Evolutionary conservation across 2,888 invertebrate species (phyloP).

Genomic region (Iselma pallidipennis): DNA sequence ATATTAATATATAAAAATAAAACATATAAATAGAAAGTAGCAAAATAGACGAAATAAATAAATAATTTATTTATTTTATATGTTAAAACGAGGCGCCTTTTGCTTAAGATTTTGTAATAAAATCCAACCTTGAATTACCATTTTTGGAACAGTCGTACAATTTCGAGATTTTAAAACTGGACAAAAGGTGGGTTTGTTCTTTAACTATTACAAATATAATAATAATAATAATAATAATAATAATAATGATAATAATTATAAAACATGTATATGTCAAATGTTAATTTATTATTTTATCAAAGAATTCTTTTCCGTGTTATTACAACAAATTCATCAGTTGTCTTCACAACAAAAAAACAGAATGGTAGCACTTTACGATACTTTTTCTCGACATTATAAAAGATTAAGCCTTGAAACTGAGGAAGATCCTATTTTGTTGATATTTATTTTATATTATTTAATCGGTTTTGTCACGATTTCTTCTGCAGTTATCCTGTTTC

Average conservation of each 20-base stretch:
- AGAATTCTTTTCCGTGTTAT: background rate
- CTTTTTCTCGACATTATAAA: background rate
- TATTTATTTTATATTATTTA: background rate
- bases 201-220: slow-evolving; percentile 1
- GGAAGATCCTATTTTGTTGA: background rate
- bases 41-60: background rate
- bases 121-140: slow-evolving; percentile 19
- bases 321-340: too few species aligned
- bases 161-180: background rate
- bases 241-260: background rate
- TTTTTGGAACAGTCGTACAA: slow-evolving; percentile 16
- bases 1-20: background rate
- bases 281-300: background rate
- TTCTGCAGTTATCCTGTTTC: background rate
- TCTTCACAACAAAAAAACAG: too few species aligned
- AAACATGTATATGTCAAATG: background rate
- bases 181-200: slow-evolving; percentile 3
- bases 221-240: background rate
- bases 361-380: too few species aligned
- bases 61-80: slow-evolving; percentile 1
- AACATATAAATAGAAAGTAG: background rate
- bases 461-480: slow-evolving; percentile 1
- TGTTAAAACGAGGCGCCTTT: slow-evolving; percentile 22
- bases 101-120: slow-evolving; percentile 18
- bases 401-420: background rate